A percentile compares a stretch with the other conserved stretches of the same genome.
These are phyloP conservation scores for Melozone crissalis DNA, from an alignment of 2,113 vertebrate genomes.

Conservation along the genomic window DNA sequence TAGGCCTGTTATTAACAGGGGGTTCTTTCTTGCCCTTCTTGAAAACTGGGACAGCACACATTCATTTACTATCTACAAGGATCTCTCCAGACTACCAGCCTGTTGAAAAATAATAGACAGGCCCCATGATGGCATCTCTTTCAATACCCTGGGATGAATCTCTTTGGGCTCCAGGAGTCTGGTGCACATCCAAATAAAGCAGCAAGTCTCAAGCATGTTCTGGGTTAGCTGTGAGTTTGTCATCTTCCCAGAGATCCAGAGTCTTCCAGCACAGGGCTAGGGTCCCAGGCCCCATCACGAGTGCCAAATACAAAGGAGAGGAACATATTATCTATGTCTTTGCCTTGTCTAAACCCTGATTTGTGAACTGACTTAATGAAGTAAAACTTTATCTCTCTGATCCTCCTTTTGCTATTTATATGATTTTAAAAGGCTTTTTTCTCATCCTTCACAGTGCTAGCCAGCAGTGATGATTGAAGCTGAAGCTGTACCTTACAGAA, in stretches of 20 bases:
- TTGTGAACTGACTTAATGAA: not conserved
- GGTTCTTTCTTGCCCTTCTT: not conserved
- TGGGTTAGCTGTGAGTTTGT: not conserved
- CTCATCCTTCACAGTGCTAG: not conserved
- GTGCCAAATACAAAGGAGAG: not conserved
- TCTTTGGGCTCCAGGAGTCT: not conserved
- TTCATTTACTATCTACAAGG: not conserved
- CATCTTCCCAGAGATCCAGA: not conserved
- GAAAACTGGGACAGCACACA: not conserved
- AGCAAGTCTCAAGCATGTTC: not conserved
- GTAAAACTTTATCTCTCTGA: not conserved
- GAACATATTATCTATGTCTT: too few relatives aligned
- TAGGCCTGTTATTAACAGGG: not conserved
- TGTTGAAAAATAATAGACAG: not conserved
- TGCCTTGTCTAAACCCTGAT: not conserved
- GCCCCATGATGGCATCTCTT: not conserved
- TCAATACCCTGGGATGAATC: not conserved
- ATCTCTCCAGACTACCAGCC: not conserved
- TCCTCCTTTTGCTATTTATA: not conserved
- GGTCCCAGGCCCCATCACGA: accelerated
- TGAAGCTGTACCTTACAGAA: not conserved
- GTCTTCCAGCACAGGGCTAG: accelerated
- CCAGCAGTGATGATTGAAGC: not conserved
- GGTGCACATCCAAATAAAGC: not conserved
- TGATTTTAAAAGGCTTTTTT: not conserved